These are phyloP conservation scores for Steatocranus sp. DNA, from an alignment of 2,797 vertebrate species.

Conservation along the genomic window DNA sequence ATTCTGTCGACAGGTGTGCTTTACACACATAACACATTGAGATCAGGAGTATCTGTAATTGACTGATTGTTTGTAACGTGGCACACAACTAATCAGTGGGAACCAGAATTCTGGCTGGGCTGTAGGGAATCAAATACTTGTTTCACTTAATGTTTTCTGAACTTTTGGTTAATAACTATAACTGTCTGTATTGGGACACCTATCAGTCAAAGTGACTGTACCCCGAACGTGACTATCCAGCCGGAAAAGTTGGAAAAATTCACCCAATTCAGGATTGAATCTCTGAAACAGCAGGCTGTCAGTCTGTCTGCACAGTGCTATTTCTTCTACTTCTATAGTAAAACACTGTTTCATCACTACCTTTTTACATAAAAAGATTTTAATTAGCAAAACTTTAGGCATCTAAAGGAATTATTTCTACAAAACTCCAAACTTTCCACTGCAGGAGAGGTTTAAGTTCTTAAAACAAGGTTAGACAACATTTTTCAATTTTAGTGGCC, in stretches of 20 bases:
- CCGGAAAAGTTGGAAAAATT: neutral
- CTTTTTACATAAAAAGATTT: neutral
- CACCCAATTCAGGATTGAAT: neutral
- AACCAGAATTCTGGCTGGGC: neutral
- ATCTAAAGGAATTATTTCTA: neutral
- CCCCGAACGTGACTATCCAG: neutral
- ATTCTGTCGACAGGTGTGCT: neutral
- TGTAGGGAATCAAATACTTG: neutral
- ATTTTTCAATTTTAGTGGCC: neutral
- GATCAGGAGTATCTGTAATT: neutral
- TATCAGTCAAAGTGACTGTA: neutral
- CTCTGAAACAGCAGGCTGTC: neutral
- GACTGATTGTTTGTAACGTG: neutral
- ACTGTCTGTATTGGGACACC: neutral
- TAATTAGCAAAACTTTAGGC: neutral
- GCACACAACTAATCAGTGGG: neutral
- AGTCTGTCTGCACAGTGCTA: neutral
- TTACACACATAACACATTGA: neutral
- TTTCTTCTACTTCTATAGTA: neutral
- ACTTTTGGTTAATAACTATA: no score
- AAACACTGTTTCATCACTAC: neutral
- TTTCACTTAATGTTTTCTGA: neutral
- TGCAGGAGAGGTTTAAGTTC: neutral
- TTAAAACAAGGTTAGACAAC: neutral
- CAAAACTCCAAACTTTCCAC: neutral